phyloP scores from a whole-genome alignment of 2,113 vertebrate species.

The Salvelinus namaycush region DNA sequence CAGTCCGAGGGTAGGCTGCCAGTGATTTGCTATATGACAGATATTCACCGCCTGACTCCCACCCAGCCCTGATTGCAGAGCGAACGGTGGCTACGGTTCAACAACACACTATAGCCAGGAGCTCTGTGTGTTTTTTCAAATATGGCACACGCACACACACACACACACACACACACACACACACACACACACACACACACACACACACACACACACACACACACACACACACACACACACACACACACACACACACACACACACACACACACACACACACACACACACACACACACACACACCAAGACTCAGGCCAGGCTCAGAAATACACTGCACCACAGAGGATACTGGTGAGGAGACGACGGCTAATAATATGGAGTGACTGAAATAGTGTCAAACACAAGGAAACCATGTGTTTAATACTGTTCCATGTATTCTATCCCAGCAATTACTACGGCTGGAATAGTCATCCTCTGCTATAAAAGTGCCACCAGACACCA shows the following conservation, averaged over 20 bases:
- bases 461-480: no score
- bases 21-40: conserved; percentile 52
- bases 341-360: no score
- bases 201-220: conserved; percentile 15
- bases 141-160: neutral
- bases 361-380: no score
- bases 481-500: no score
- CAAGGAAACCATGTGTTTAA: neutral
- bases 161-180: neutral
- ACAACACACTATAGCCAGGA: conserved; percentile 8
- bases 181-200: conserved; percentile 28
- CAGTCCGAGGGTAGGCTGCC: conserved; percentile 29
- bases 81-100: conserved; percentile 25
- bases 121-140: neutral
- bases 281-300: neutral
- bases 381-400: neutral
- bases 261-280: neutral
- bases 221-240: neutral
- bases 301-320: neutral
- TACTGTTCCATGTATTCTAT: no score
- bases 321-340: neutral
- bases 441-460: no score
- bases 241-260: neutral
- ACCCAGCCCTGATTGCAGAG: conserved; percentile 42
- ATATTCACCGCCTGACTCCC: conserved; percentile 34